A percentile compares a stretch with the other conserved stretches of the same genome.
These are phyloP conservation scores for Proteles cristata DNA, from an alignment of 2,113 vertebrate species.

Conservation along the genomic window DNA sequence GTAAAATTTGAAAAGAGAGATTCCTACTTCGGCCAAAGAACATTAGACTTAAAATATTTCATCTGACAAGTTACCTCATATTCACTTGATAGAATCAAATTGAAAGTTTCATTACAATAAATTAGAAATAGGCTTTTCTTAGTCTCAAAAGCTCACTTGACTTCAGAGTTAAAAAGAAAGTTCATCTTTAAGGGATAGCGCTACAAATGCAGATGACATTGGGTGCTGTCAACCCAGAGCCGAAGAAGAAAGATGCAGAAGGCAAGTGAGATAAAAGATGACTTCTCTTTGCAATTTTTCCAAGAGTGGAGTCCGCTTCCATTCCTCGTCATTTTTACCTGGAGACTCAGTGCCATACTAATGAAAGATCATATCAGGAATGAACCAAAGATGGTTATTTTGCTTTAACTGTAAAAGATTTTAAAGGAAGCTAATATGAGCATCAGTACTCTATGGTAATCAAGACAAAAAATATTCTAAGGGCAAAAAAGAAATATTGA, in stretches of 20 bases:
- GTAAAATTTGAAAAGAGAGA: not conserved
- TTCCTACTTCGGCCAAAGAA: not conserved
- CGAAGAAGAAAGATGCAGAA: not conserved
- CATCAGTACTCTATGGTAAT: constrained; percentile 77
- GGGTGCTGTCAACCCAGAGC: not conserved
- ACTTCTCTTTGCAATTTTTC: not conserved
- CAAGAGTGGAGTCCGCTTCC: constrained; percentile 9
- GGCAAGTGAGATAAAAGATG: not conserved
- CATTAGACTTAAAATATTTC: not conserved
- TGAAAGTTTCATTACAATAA: constrained; percentile 9
- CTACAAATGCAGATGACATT: not conserved
- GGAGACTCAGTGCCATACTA: not conserved
- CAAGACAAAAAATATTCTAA: constrained; percentile 78
- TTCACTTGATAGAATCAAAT: not conserved
- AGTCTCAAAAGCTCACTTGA: not conserved
- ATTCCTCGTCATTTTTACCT: constrained; percentile 50
- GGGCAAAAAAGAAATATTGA: constrained; percentile 67
- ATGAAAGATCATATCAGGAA: constrained; percentile 62
- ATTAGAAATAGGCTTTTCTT: not conserved
- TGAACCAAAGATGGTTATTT: constrained; percentile 75
- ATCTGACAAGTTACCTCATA: not conserved
- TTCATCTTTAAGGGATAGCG: not conserved
- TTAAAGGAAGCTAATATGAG: constrained; percentile 72
- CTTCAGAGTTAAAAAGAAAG: constrained; percentile 8
- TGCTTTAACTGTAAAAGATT: constrained; percentile 73